Base-by-base conservation (phyloP, 1,140 invertebrate species). In the Diploscapter pachys region DNA sequence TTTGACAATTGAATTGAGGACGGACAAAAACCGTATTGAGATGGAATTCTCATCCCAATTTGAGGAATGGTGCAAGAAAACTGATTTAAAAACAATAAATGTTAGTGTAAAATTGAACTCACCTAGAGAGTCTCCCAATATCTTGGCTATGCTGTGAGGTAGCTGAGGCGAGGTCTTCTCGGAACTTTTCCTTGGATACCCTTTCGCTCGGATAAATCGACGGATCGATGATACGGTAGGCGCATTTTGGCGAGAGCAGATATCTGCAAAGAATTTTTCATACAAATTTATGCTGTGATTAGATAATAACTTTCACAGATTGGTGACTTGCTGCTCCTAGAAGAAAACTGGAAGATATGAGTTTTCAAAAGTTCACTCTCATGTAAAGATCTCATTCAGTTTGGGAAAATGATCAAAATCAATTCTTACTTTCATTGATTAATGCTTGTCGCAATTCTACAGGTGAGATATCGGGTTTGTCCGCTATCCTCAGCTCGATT, bases 381-480 rank as follows among this genome's bases (percentile, higher is more conserved):
- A 56, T 48, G 51, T 70, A 61, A n/a, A 70, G 59, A 6, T 56
- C 68, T 9, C 56, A 59, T 49, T 61, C 68, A 52, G 68, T 70
- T 50, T 56, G 68, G 3, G 68, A 56, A 61, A 61, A 61, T 3
- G 49, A 56, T 49, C 70, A 55, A 48, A 77, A 73, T 48, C 79
- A 80, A 62, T 56, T 51, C n/a, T 76, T 11, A 53, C 67, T 72
- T 53, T 72, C 63, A 4, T 83, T 55, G 50, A 83, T 76, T 13
- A 83, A 73, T 9, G 48, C n/a, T 48, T 73, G 61, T 49, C 79
- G 80, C 8, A 83, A 78, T 57, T 83, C 81, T 11, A 63, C 65
- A 48, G 80, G 59, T 50, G 67, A 57, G 54, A 74, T 57, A 9
- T 71, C 57, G 2, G 82, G 80, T 66, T 80, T 72, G 52, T 79